A percentile compares a stretch with the other conserved stretches of the same genome.
Conservation (phyloP, 2,888 invertebrate genomes). For the Hesperia comma region DNA sequence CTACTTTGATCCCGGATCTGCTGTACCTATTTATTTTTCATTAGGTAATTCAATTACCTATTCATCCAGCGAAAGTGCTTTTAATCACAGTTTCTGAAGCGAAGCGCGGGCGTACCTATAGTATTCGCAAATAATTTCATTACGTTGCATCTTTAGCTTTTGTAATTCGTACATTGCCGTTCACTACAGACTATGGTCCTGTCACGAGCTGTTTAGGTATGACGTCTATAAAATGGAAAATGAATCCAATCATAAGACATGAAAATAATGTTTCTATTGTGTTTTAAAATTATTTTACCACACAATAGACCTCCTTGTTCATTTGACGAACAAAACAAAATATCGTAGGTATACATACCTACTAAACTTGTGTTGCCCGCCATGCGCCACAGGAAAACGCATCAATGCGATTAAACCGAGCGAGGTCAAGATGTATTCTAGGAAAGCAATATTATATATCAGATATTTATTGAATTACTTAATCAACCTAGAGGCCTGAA, state of each 20-base stretch:
- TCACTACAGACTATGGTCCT: no score
- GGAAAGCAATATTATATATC: background rate
- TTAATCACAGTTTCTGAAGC: no score
- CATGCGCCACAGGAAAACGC: background rate
- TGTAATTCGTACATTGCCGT: no score
- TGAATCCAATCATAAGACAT: constrained; percentile 7
- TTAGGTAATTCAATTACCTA: no score
- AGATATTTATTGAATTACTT: background rate
- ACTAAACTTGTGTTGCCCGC: background rate
- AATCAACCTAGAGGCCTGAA: no score
- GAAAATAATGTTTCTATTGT: constrained; percentile 3
- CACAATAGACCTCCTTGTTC: constrained; percentile 6
- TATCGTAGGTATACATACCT: background rate
- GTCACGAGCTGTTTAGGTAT: background rate
- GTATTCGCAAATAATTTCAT: no score
- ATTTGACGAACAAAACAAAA: background rate
- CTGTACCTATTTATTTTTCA: no score
- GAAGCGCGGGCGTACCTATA: no score
- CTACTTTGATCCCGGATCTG: no score
- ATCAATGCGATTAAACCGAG: constrained; percentile 1
- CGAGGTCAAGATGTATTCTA: background rate
- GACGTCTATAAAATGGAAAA: constrained; percentile 1
- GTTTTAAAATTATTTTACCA: constrained; percentile 1
- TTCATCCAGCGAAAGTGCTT: no score
- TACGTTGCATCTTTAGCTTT: no score